Conservation (phyloP, 2,797 vertebrate species). For the Potorous gilbertii region DNA sequence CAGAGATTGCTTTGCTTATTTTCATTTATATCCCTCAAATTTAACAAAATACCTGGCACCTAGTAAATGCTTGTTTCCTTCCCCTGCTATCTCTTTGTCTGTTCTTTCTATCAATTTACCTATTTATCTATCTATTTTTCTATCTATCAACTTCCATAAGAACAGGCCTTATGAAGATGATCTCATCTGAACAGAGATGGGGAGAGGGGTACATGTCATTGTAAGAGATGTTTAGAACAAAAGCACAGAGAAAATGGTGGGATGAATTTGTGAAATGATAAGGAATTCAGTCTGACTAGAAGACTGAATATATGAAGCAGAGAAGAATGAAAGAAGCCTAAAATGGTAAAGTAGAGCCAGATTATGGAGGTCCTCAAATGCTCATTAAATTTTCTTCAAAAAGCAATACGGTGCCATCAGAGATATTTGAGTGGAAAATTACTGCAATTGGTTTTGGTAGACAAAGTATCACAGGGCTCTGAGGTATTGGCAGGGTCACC, state of each 20-base stretch:
- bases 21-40: background rate
- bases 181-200: background rate
- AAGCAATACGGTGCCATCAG: background rate
- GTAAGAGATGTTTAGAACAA: background rate
- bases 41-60: background rate
- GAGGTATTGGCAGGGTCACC: slow-evolving; percentile 1
- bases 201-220: background rate
- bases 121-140: too few relatives aligned
- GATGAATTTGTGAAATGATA: background rate
- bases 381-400: background rate
- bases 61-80: background rate
- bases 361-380: background rate
- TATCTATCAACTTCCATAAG: background rate
- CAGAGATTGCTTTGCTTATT: background rate
- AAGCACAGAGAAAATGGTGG: background rate
- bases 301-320: background rate
- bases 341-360: background rate
- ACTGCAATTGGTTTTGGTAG: background rate
- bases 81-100: background rate
- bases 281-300: background rate
- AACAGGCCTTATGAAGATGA: background rate
- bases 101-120: too few relatives aligned
- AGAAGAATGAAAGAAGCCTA: background rate
- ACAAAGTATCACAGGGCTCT: background rate
- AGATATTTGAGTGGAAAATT: background rate